Evolutionary conservation across 2,113 vertebrate genomes (phyloP).

Genomic region (Caloenas nicobarica): DNA sequence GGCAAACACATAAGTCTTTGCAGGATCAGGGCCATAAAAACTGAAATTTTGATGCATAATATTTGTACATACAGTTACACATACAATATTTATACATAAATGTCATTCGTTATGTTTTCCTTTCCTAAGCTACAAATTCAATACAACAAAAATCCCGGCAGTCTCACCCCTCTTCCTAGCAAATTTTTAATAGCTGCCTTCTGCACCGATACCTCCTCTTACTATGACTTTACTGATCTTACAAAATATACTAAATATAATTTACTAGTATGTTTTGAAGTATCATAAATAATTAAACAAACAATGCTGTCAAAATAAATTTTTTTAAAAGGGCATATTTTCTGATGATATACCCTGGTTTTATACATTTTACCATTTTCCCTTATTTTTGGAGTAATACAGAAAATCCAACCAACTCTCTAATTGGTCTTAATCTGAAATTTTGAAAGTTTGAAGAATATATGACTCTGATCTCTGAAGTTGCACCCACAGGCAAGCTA

Average conservation of each 20-base stretch:
- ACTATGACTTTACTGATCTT: background rate
- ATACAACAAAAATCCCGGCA: background rate
- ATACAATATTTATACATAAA: slow-evolving; percentile 12
- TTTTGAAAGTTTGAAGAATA: background rate
- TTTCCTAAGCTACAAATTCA: background rate
- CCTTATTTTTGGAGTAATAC: background rate
- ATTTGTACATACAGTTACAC: background rate
- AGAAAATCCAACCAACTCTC: background rate
- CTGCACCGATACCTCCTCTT: background rate
- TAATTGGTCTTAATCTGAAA: background rate
- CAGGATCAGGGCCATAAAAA: background rate
- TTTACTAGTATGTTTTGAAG: background rate
- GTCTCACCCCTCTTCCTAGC: background rate
- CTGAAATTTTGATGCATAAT: background rate
- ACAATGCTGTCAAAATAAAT: background rate
- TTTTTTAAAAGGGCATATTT: background rate
- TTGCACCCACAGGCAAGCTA: background rate
- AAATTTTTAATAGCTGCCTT: slow-evolving; percentile 37
- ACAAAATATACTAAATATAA: background rate
- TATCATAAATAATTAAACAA: slow-evolving; percentile 20
- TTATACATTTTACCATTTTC: background rate
- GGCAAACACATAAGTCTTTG: background rate
- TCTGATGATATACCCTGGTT: background rate
- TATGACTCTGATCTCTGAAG: background rate
- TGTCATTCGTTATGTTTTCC: background rate